phyloP scores from a whole-genome alignment of 2,797 vertebrate species.

The Morus bassanus region DNA sequence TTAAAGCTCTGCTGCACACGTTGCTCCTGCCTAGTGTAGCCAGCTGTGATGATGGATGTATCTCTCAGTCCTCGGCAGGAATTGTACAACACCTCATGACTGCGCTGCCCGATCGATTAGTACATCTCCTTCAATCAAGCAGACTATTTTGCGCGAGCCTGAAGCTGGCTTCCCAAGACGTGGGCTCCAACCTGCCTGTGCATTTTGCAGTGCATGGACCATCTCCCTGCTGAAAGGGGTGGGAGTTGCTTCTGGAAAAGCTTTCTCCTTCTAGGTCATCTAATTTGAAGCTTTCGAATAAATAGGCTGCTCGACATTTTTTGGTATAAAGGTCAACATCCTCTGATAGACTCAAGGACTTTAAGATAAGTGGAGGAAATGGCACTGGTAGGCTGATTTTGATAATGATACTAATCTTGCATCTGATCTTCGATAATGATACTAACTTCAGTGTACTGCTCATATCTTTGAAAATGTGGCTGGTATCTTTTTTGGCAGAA shows the following conservation, averaged over 20 bases:
- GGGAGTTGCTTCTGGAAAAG: neutral
- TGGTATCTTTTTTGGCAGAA: neutral
- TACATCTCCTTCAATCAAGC: neutral
- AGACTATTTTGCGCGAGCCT: neutral
- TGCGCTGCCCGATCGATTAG: neutral
- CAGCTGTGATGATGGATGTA: neutral
- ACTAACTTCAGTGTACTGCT: neutral
- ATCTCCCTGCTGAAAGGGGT: neutral
- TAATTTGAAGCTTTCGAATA: constrained; percentile 47
- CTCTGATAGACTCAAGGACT: constrained; percentile 30
- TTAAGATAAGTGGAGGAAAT: constrained; percentile 55
- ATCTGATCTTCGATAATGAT: constrained; percentile 40
- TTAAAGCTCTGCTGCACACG: accelerated
- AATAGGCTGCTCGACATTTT: constrained; percentile 49
- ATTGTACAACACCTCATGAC: neutral
- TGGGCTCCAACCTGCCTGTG: neutral
- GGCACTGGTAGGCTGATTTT: constrained; percentile 42
- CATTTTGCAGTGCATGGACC: neutral
- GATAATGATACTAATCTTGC: constrained; percentile 52
- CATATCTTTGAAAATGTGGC: neutral
- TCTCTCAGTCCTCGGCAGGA: neutral
- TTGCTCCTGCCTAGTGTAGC: accelerated
- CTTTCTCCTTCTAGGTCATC: constrained; percentile 1
- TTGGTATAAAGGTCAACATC: constrained; percentile 61
- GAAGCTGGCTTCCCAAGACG: neutral